Evolutionary conservation across 2,888 invertebrate species (phyloP), one percentile per base, ranked within the genome.

Genomic region (Agriotes lineatus): DNA sequence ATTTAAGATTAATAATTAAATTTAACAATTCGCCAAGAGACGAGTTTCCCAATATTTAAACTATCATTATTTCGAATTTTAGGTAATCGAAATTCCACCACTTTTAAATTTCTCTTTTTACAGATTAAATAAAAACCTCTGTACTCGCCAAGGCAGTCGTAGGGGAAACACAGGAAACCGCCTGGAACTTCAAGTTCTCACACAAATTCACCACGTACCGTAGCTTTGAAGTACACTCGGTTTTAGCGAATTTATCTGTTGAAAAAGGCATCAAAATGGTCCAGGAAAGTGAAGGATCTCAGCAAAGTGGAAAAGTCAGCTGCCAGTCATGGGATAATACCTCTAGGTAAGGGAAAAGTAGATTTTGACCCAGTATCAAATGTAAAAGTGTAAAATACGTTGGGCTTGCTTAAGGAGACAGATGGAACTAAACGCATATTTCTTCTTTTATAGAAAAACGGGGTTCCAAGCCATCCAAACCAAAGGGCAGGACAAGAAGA

Each of bases 111-210:
- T n/a, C n/a, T n/a, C n/a, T n/a, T n/a, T 22, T 48, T 59, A 7
- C 48, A 70, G 70, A 58, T 67, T 70, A 35, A 62, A 67, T 37
- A 70, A 94, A 87, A 93, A 94, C 85, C 88, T 95, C 78, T 88
- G 89, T 81, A 93, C 93, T 69, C 90, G 91, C 78, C 93, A 94
- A 88, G 93, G 94, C 77, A 95, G 94, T 79, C 90, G 95, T 79
- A 90, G 91, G 75, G 95, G 93, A 76, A 95, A 94, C 86, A 90
- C 93, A 84, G 95, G 92, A 75, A 95, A 95, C 87, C 89, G 91
- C 68, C 85, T 95, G 85, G 95, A 95, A 88, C 90, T 94, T 83
- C 88, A 93, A 80, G 94, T 95, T 44, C 89, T 95, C 52, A 94
- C 93, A 56, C 92, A 91, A 82, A 86, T 95, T 57, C 93, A 94